These are phyloP conservation scores for Dinocampus coccinellae DNA, from an alignment of 2,888 invertebrate genomes.

Conservation along the genomic window DNA sequence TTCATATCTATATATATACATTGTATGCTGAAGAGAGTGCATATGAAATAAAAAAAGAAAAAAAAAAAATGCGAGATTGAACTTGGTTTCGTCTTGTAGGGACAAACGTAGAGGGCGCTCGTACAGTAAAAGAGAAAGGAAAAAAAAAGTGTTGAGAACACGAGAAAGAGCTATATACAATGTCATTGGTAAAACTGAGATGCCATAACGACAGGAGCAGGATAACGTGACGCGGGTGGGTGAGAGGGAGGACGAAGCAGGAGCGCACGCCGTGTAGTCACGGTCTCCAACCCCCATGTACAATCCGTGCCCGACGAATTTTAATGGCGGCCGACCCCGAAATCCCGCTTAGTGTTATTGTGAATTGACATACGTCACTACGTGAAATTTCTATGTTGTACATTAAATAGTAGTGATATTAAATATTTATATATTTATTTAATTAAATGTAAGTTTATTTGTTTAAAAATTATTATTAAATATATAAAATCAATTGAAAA, in stretches of 20 bases:
- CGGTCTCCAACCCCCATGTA: slow-evolving; percentile 46
- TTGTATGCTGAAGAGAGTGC: no score
- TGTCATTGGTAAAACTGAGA: slow-evolving; percentile 13
- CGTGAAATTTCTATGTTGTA: background rate
- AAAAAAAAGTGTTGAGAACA: background rate
- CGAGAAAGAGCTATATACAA: background rate
- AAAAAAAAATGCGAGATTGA: no score
- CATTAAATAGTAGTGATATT: background rate
- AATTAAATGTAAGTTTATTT: background rate
- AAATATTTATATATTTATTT: background rate
- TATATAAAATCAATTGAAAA: background rate
- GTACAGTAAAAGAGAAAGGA: background rate
- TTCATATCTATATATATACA: no score
- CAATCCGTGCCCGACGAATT: slow-evolving; percentile 57
- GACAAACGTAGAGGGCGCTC: slow-evolving; percentile 29
- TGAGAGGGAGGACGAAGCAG: slow-evolving; percentile 28
- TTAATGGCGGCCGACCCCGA: slow-evolving; percentile 64
- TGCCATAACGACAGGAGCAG: slow-evolving; percentile 16
- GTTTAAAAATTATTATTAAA: background rate
- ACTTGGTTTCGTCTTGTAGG: background rate
- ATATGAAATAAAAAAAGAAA: no score
- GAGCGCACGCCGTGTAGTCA: slow-evolving; percentile 53
- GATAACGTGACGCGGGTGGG: slow-evolving; percentile 12
- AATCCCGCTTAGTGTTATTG: slow-evolving; percentile 61
- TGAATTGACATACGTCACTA: slow-evolving; percentile 52